A percentile compares a stretch with the other conserved stretches of the same genome.
phyloP scores from a whole-genome alignment of 30 jellyfish, hydroid and myxozoan genomes.

The Mastigias papua region DNA sequence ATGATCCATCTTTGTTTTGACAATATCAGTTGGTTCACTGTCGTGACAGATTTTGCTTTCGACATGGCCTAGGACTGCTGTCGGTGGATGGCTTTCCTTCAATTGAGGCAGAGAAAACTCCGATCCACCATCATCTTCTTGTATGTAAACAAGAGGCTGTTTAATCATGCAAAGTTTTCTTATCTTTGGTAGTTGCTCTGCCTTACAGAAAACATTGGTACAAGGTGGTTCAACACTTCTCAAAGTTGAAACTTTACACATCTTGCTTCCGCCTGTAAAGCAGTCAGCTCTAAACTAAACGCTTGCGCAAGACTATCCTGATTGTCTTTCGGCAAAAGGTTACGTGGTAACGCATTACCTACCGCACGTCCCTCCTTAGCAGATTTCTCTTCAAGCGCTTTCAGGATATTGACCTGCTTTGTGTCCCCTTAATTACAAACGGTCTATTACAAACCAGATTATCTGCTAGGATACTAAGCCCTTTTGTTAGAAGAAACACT shows the following conservation, averaged over 20 bases:
- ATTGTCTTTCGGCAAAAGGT: background rate
- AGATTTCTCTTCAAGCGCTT: background rate
- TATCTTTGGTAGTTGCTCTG: conserved; percentile 41
- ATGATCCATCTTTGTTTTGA: background rate
- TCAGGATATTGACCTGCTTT: background rate
- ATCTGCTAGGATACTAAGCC: background rate
- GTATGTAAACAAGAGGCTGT: conserved; percentile 15
- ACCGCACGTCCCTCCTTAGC: conserved; percentile 15
- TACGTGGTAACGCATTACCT: background rate
- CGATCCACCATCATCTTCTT: conserved; percentile 12
- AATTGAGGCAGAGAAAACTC: conserved; percentile 13
- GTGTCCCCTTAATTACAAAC: background rate
- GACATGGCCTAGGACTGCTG: background rate
- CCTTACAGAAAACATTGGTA: background rate
- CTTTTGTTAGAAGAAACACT: background rate
- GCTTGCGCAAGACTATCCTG: conserved; percentile 7
- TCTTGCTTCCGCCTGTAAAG: conserved; percentile 5
- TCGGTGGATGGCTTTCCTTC: conserved; percentile 26
- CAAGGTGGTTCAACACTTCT: conserved; percentile 52
- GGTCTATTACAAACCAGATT: background rate
- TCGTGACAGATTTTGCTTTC: background rate
- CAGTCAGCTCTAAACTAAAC: conserved; percentile 17
- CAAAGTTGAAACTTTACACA: conserved; percentile 60
- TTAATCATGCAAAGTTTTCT: background rate
- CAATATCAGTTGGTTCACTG: background rate